These are phyloP conservation scores for Xylota sylvarum DNA, from an alignment of 2,888 invertebrate species.

Conservation along the genomic window DNA sequence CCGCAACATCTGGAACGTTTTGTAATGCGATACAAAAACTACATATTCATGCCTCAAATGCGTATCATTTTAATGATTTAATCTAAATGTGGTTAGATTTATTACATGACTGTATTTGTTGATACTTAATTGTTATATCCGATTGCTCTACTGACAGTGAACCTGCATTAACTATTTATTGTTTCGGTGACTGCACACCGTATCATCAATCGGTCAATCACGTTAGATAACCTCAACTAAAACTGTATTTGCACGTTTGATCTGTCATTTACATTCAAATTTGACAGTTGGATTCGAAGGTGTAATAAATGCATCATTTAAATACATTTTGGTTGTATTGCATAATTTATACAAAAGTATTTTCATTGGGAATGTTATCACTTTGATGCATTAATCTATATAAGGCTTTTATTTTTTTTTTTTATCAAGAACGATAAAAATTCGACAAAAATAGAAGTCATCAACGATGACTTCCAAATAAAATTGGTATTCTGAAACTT, in stretches of 20 bases:
- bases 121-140: conserved; percentile 35
- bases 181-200: background rate
- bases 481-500: background rate
- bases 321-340: background rate
- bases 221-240: background rate
- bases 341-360: conserved; percentile 11
- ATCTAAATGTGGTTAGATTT: conserved; percentile 36
- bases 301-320: background rate
- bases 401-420: too few relatives aligned
- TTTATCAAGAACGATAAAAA: conserved; percentile 20
- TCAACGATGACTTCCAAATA: background rate
- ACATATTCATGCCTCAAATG: background rate
- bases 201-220: conserved; percentile 47
- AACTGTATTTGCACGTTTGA: background rate
- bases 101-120: conserved; percentile 23
- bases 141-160: conserved; percentile 20
- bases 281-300: background rate
- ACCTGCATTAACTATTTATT: conserved; percentile 15
- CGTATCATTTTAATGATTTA: conserved; percentile 8
- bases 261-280: background rate
- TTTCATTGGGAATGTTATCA: conserved; percentile 8
- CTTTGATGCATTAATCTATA: conserved; percentile 6
- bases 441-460: conserved; percentile 15
- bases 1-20: background rate
- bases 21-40: conserved; percentile 5